A percentile compares a stretch with the other conserved stretches of the same genome.
These are phyloP conservation scores for Halcyon smyrnensis DNA, from an alignment of 2,797 vertebrate genomes.

Conservation along the genomic window DNA sequence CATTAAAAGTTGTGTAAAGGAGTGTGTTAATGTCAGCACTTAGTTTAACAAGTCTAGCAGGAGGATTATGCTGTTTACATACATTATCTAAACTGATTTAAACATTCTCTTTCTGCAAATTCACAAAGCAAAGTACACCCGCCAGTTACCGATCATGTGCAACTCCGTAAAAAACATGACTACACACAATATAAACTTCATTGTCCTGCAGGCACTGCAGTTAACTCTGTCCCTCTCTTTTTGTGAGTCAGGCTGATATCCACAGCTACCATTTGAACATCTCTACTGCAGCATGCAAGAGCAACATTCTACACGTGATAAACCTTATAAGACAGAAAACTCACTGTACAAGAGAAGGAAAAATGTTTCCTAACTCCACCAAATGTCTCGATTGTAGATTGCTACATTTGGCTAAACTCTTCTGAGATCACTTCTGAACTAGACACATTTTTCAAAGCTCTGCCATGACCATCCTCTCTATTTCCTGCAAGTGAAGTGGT, in stretches of 20 bases:
- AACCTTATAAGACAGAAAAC: not conserved
- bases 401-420: not conserved
- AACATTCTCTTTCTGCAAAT: slow-evolving; percentile 48
- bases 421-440: not conserved
- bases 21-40: slow-evolving; percentile 63
- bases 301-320: not conserved
- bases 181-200: not conserved
- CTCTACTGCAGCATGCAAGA: not conserved
- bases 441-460: not conserved
- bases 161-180: not conserved
- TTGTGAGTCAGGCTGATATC: not conserved
- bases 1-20: slow-evolving; percentile 58
- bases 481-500: not conserved
- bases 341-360: not conserved
- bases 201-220: not conserved
- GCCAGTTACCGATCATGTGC: not conserved
- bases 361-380: not conserved
- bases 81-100: slow-evolving; percentile 62
- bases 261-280: not conserved
- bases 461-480: not conserved
- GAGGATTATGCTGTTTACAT: slow-evolving; percentile 65
- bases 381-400: not conserved
- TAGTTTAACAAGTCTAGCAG: slow-evolving; percentile 67
- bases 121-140: slow-evolving; percentile 32
- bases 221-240: not conserved